Percentiles rank a stretch among this genome's conserved stretches.
Evolutionary conservation across 2,888 invertebrate species (phyloP).

Genomic region (Synergus japonicus): DNA sequence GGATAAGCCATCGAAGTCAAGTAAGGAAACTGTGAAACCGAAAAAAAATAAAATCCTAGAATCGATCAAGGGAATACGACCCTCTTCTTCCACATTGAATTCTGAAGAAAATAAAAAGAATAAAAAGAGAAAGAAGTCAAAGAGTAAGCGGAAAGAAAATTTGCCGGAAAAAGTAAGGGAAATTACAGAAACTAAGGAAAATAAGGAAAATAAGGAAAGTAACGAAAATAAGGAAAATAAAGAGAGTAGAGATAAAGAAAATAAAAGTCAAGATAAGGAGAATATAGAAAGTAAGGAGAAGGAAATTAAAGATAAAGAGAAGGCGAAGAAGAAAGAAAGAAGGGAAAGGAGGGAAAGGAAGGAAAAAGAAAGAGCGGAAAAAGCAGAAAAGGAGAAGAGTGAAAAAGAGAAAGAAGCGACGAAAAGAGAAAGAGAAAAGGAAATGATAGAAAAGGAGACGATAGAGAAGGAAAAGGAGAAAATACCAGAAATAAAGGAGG

Average conservation of each 20-base stretch:
- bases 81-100: not conserved
- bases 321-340: not conserved
- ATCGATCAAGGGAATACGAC: not conserved
- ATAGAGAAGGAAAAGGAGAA: conserved; percentile 30
- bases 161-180: not conserved
- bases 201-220: not conserved
- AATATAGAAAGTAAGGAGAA: not conserved
- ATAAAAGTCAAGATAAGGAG: not conserved
- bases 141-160: not conserved
- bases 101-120: not conserved
- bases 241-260: not conserved
- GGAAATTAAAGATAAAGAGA: not conserved
- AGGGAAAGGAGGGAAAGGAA: not conserved
- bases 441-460: not conserved
- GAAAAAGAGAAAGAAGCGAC: not conserved
- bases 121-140: not conserved
- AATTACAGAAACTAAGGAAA: not conserved
- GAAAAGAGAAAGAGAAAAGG: not conserved
- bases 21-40: not conserved
- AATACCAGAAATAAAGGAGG: conserved; percentile 28
- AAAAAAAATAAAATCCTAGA: not conserved
- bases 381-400: not conserved
- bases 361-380: not conserved
- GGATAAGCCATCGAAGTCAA: not conserved
- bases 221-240: not conserved